Evolutionary conservation across 2,113 vertebrate genomes (phyloP).

Genomic region (Cricetomys ansorgei): DNA sequence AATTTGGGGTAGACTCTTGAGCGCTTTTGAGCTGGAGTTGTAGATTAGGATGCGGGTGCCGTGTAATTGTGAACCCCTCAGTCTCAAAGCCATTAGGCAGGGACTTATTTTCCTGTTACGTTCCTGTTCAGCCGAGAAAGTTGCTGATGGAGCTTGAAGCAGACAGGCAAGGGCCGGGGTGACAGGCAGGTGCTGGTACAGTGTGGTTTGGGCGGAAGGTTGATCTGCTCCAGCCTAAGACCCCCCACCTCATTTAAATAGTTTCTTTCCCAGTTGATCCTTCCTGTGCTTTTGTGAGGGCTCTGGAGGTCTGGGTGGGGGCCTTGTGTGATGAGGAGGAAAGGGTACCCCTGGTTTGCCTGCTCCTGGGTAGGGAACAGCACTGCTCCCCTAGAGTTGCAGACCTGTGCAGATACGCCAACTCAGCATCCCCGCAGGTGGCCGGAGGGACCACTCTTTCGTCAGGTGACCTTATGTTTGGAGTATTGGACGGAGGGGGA

Average conservation of each 20-base stretch:
- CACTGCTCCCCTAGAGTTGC: background rate
- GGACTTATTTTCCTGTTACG: constrained; percentile 89
- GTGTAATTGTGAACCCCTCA: constrained; percentile 95
- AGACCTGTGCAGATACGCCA: background rate
- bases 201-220: background rate
- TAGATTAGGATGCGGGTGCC: constrained; percentile 97
- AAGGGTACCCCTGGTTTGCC: fast-evolving
- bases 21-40: constrained; percentile 92
- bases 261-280: fast-evolving
- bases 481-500: background rate
- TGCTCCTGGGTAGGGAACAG: fast-evolving
- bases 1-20: constrained; percentile 94
- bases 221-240: fast-evolving
- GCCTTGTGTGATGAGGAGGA: background rate
- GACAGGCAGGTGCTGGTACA: constrained; percentile 45
- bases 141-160: constrained; percentile 87
- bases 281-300: background rate
- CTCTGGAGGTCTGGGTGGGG: background rate
- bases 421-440: fast-evolving
- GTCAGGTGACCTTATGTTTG: background rate
- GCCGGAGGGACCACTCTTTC: background rate
- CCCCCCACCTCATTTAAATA: background rate
- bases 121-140: constrained; percentile 88
- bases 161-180: constrained; percentile 70
- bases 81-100: constrained; percentile 94